phyloP scores from a whole-genome alignment of 2,113 vertebrate species.

The Pangasianodon hypophthalmus region DNA sequence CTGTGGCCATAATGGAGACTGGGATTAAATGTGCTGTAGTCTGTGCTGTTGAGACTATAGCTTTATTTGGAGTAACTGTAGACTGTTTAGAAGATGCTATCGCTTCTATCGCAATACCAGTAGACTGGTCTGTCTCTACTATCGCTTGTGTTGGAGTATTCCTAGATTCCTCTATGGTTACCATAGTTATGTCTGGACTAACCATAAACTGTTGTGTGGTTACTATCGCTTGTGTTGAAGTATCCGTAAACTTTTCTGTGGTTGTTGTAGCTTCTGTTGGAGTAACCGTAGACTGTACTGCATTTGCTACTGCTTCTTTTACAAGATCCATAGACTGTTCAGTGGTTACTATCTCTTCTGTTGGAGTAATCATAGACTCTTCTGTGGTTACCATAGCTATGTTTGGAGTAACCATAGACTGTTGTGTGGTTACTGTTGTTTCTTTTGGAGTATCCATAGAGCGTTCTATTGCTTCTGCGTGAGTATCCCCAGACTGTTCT shows the following conservation, averaged over 20 bases:
- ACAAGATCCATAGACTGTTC: neutral
- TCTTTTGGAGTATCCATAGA: neutral
- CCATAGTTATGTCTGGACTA: neutral
- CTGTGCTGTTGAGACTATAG: neutral
- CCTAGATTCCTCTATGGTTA: neutral
- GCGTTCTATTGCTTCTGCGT: neutral
- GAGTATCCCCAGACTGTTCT: neutral
- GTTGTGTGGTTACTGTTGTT: neutral
- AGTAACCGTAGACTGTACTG: neutral
- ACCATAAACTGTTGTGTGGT: neutral
- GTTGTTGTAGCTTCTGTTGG: neutral
- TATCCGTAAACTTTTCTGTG: neutral
- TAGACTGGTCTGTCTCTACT: neutral
- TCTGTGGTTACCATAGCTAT: neutral
- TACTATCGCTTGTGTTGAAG: neutral
- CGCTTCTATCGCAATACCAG: neutral
- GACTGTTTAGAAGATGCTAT: neutral
- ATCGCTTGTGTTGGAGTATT: neutral
- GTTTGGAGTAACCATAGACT: neutral
- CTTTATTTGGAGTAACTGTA: neutral
- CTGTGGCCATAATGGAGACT: constrained; percentile 5
- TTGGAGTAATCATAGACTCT: neutral
- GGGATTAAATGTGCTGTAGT: neutral
- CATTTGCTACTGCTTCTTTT: neutral
- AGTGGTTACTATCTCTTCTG: neutral